Base-by-base conservation (phyloP, 1,140 invertebrate genomes). In the Microvelia longipes region DNA sequence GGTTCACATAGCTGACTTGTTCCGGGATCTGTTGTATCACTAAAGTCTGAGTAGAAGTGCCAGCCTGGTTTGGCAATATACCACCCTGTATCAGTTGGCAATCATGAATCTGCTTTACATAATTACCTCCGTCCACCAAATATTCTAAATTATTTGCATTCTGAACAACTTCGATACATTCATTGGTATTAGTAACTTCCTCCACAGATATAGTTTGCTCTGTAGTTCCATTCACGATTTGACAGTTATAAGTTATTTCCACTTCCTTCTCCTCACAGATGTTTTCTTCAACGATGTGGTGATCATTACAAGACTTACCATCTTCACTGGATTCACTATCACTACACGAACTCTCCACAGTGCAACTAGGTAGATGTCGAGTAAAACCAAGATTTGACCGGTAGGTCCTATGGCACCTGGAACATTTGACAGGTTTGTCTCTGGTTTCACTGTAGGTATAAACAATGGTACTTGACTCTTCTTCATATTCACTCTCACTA, bases 361-460 rank as follows among this genome's bases (percentile, higher is more conserved):
- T 76, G 78, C 94, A 96, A 25, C 83, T 86, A 14, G 85, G 81
- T 63, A 93, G 80, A 79, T 97, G 94, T 29, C 90, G 84, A 74
- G 91, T 87, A 76, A 90, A 95, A 73, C 92, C 94, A 66, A 90
- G 87, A 73, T 87, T 87, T 14, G 92, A 96, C 75, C 93, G 84
- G 77, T 96, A 97, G 1, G 91, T 90, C 75, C 91, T 88, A 75
- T 91, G 90, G 77, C 94, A 97, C 68, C 88, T 85, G 72, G 88
- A 85, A 79, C 94, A 96, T 74, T 89, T 91, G 0, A 94, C 92
- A 24, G 91, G 89, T 72, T 85, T 86, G 73, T 89, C 87, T 26
- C 78, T 74, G 11, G 67, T 35, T 78, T 74, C 82, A 79, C 81
- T 82, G 80, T 82, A 73, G 77, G 79, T 74, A 30, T 67, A 68